Percentiles rank a stretch among this genome's conserved stretches.
Conservation (phyloP, 2,113 vertebrate genomes). For the Dicerorhinus sumatrensis region DNA sequence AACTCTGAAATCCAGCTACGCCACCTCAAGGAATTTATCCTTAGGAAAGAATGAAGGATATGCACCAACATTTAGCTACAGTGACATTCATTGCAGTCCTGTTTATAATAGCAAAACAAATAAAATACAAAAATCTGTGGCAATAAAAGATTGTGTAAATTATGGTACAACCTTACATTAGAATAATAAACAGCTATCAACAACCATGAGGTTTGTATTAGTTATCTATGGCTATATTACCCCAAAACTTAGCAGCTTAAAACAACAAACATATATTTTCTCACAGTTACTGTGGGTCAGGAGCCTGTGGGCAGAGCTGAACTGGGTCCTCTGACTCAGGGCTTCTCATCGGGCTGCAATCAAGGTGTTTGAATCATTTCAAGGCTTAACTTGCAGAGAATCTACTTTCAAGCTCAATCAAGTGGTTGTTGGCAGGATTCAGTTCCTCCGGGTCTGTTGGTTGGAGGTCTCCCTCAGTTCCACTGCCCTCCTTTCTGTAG, state of each 20-base stretch:
- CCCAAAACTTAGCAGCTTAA: neutral
- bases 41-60: neutral
- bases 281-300: neutral
- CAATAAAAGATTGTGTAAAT: slow-evolving; percentile 14
- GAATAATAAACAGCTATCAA: slow-evolving; percentile 33
- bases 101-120: slow-evolving; percentile 61
- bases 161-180: neutral
- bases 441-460: neutral
- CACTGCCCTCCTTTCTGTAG: neutral
- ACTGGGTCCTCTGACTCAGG: neutral
- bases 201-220: neutral
- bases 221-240: neutral
- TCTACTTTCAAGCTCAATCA: neutral
- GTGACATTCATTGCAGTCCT: neutral
- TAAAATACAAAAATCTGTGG: neutral
- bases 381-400: neutral
- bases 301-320: neutral
- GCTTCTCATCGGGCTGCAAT: neutral
- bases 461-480: neutral
- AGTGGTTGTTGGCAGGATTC: neutral
- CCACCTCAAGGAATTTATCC: neutral
- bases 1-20: slow-evolving; percentile 40
- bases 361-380: neutral
- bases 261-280: neutral
- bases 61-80: slow-evolving; percentile 12